Evolutionary conservation across 2,888 invertebrate genomes (phyloP).

Genomic region (Eudasyphora cyanicolor): DNA sequence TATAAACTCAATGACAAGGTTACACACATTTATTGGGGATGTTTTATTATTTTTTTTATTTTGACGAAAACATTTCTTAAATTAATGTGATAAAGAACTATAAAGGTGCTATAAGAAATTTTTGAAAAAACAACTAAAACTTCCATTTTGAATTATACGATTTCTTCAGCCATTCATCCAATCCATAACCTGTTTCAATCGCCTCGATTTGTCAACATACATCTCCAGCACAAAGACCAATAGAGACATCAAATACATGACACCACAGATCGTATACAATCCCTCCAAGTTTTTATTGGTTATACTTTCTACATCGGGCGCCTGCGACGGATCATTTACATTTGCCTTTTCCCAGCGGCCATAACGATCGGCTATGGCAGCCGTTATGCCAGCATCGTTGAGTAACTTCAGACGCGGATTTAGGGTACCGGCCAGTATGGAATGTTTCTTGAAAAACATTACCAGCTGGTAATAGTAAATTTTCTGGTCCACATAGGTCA

Average conservation of each 20-base stretch:
- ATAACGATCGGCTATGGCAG: slow-evolving; percentile 43
- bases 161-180: too few relatives aligned
- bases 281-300: slow-evolving; percentile 59
- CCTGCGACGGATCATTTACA: background rate
- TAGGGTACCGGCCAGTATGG: slow-evolving; percentile 68
- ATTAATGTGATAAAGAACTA: too few relatives aligned
- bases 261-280: slow-evolving; percentile 55
- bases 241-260: slow-evolving; percentile 48
- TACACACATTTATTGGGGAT: too few relatives aligned
- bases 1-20: too few relatives aligned
- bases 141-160: too few relatives aligned
- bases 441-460: slow-evolving; percentile 71
- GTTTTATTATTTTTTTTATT: too few relatives aligned
- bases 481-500: slow-evolving; percentile 64
- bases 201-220: slow-evolving; percentile 12
- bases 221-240: slow-evolving; percentile 65
- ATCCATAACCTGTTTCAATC: slow-evolving; percentile 40
- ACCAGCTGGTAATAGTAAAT: slow-evolving; percentile 70
- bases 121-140: too few relatives aligned
- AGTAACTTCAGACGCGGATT: slow-evolving; percentile 70
- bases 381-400: slow-evolving; percentile 68
- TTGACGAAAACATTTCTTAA: too few relatives aligned
- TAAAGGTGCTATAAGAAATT: too few relatives aligned
- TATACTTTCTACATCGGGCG: slow-evolving; percentile 16
- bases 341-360: background rate